phyloP scores from a whole-genome alignment of 2,888 invertebrate genomes.

The Agrypnus murinus region DNA sequence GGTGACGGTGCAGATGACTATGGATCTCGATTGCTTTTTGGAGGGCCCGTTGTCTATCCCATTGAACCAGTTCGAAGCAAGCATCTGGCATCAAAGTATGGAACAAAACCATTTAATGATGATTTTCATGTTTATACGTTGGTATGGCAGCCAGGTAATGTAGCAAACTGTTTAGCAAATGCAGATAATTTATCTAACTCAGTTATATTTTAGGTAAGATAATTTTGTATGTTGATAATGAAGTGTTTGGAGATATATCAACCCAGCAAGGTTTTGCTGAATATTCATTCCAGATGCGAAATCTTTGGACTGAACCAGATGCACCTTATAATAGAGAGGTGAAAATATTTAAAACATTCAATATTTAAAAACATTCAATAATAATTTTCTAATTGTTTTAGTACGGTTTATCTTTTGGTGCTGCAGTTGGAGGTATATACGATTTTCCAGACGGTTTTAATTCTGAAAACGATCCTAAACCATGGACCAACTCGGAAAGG shows the following conservation, averaged over 20 bases:
- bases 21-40: constrained; percentile 71
- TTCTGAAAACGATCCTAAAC: constrained; percentile 73
- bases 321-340: constrained; percentile 72
- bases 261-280: constrained; percentile 45
- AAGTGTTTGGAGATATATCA: constrained; percentile 65
- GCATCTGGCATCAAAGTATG: constrained; percentile 61
- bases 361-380: not conserved
- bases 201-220: constrained; percentile 63
- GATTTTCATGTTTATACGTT: constrained; percentile 79
- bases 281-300: constrained; percentile 43
- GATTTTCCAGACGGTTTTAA: constrained; percentile 77
- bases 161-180: too few species aligned
- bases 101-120: constrained; percentile 71
- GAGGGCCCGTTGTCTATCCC: constrained; percentile 71
- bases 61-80: constrained; percentile 67
- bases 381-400: too few species aligned
- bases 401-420: constrained; percentile 80
- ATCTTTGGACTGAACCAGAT: constrained; percentile 56
- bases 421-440: constrained; percentile 81
- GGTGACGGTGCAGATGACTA: constrained; percentile 68
- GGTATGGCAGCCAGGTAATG: constrained; percentile 81
- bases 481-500: constrained; percentile 78
- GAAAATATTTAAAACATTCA: constrained; percentile 34
- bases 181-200: not conserved
- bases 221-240: constrained; percentile 67